Evolutionary conservation across 2,888 invertebrate species (phyloP).

Genomic region (Trypoxylon attenuatum): DNA sequence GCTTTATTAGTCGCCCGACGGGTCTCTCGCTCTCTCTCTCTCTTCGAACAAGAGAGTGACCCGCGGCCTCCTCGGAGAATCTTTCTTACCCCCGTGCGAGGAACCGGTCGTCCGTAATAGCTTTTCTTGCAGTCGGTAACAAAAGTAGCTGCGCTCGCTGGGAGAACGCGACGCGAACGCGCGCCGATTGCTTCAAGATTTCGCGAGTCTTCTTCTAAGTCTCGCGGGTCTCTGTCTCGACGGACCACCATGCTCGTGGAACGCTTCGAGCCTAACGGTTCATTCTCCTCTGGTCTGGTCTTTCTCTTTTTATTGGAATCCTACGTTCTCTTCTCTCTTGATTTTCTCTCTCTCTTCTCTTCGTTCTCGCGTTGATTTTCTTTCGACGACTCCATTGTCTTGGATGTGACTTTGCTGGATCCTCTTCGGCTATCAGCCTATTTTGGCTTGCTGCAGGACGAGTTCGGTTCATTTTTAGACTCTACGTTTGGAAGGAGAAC

Average conservation of each 20-base stretch:
- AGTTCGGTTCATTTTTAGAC: constrained; percentile 40
- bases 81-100: constrained; percentile 13
- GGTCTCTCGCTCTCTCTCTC: too few relatives aligned
- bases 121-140: constrained; percentile 26
- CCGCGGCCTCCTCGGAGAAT: constrained; percentile 16
- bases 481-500: constrained; percentile 33
- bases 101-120: constrained; percentile 48
- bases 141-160: constrained; percentile 7
- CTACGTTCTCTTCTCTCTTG: constrained; percentile 12
- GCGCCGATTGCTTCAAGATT: not conserved
- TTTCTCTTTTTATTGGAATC: too few relatives aligned
- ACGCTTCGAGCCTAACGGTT: constrained; percentile 57
- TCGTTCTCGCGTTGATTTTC: constrained; percentile 11
- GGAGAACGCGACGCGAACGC: not conserved
- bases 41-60: too few relatives aligned
- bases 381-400: constrained; percentile 1
- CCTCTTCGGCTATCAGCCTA: constrained; percentile 55
- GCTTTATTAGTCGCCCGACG: constrained; percentile 1
- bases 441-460: constrained; percentile 46
- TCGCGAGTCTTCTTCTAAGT: not conserved
- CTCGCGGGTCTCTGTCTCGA: constrained; percentile 14
- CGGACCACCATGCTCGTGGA: constrained; percentile 44
- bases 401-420: constrained; percentile 13
- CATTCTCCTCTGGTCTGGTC: constrained; percentile 28
- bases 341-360: constrained; percentile 11